Conservation (phyloP, 2,113 vertebrate species). For the Typhlomys cinereus region DNA sequence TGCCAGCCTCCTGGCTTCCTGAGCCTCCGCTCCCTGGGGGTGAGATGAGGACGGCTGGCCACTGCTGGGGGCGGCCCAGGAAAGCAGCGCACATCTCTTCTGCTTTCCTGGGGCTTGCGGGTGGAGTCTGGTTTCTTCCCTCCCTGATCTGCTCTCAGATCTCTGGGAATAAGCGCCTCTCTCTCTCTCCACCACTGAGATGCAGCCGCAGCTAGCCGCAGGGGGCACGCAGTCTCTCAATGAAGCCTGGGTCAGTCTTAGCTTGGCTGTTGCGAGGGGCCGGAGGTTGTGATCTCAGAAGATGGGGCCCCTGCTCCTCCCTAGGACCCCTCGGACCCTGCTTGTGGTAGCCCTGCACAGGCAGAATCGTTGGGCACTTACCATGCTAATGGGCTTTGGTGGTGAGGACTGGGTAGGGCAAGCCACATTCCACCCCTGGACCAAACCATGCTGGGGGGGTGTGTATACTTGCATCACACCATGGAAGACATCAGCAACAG, state of each 20-base stretch:
- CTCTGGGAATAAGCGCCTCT: background rate
- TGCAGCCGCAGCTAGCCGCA: background rate
- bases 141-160: background rate
- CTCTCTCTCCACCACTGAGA: background rate
- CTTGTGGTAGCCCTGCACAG: too few species aligned
- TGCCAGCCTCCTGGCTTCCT: background rate
- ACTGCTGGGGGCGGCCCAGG: background rate
- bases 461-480: too few species aligned
- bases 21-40: background rate
- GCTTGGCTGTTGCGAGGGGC: background rate
- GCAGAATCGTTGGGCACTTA: background rate
- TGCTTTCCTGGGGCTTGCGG: background rate
- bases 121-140: background rate
- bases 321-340: background rate
- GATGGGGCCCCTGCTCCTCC: background rate
- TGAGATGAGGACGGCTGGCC: background rate
- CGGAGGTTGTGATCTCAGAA: background rate
- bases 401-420: too few species aligned
- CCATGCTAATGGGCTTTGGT: background rate
- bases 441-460: too few species aligned
- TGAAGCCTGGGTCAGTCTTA: background rate
- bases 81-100: too few species aligned
- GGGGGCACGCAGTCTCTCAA: rapidly evolving
- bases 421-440: background rate
- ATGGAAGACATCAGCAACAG: too few species aligned